Evolutionary conservation across 2,113 vertebrate species (phyloP), one percentile per base, ranked within the genome.

Genomic region (Lates calcarifer): DNA sequence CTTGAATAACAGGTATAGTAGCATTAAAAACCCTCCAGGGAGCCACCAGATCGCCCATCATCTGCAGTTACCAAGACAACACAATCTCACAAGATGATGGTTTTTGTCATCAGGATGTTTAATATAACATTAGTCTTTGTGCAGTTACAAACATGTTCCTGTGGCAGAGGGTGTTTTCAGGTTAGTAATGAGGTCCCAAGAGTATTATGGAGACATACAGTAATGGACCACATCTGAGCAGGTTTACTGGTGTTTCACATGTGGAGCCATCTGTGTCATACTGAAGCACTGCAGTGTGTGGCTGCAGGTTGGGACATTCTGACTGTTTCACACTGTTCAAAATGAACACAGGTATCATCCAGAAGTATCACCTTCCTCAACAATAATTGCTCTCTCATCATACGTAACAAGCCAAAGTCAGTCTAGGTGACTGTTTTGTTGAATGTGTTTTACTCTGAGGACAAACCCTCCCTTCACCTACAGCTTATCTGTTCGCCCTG

Each of bases 21-120:
- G 70, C 61, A 64, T 77, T 72, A 58, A 81, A 79, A 74, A 49
- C 28, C 43, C 83, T 57, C 47, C 24, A 24, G 64, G 57, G 82
- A 63, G 49, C 66, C 51, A 47, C 47, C 45, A 66, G n/a, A 47
- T 55, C 15, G 0, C 74, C 51, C 68, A 74, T 82, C 74, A 69
- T 68, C 65, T 73, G 49, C 72, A 20, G 74, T 88, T 81, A 75
- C 74, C 82, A 83, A 28, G 74, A 61, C 74, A 75, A 78, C 89
- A 35, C 61, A n/a, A 56, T 74, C 22, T 73, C 47, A 63, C 24
- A 33, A 70, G 28, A 53, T 67, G 67, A 43, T 4, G 20, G 13
- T 47, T 22, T 22, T 22, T 63, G 26, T 51, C 58, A 60, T 63
- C 55, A 18, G 6, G 37, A 63, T 67, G 35, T 73, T 22, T 39